Evolutionary conservation across 2,113 vertebrate genomes (phyloP).

Genomic region (Strigops habroptila): DNA sequence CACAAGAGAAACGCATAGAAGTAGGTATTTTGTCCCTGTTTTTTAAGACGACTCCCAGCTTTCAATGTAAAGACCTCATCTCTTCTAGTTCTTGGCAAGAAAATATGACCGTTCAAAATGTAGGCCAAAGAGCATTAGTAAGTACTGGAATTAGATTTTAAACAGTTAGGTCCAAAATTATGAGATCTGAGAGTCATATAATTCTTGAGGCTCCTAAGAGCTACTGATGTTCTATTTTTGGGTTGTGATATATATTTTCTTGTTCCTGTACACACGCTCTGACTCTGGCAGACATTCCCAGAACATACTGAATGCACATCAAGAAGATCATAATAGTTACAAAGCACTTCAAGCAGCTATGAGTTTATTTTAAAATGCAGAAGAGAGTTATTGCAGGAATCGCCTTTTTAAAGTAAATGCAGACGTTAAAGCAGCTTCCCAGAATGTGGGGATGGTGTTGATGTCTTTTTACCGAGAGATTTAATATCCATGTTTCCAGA

Average conservation of each 20-base stretch:
- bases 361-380: background rate
- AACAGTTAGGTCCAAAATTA: background rate
- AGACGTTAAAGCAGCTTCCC: background rate
- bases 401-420: background rate
- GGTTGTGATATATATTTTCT: background rate
- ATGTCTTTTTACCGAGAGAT: background rate
- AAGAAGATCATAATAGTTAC: background rate
- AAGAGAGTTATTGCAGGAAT: background rate
- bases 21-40: background rate
- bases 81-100: background rate
- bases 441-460: background rate
- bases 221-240: fast-evolving
- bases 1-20: background rate
- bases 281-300: background rate
- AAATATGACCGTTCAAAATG: background rate
- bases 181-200: fast-evolving
- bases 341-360: background rate
- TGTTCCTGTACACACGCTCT: background rate
- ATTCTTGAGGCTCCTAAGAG: background rate
- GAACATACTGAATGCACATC: background rate
- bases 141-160: background rate
- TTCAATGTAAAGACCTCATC: background rate
- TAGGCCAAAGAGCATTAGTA: background rate
- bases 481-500: background rate
- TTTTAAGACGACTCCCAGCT: background rate